Evolutionary conservation across 2,113 vertebrate species (phyloP).

Genomic region (Tenebrosternarchus preto): DNA sequence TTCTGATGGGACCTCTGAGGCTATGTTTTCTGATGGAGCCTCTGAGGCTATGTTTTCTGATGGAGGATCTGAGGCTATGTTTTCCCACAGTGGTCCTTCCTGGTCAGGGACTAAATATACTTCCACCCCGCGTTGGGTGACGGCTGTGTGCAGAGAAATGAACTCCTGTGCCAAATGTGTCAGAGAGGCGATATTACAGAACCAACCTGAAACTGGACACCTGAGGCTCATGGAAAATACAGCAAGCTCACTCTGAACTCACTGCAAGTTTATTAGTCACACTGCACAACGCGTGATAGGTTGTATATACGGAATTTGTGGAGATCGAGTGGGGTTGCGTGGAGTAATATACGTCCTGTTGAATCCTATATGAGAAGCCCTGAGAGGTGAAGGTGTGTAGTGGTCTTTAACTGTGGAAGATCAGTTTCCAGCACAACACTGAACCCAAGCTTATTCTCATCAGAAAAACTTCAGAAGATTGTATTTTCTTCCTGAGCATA

Average conservation of each 20-base stretch:
- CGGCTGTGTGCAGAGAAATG: neutral
- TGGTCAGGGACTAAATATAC: conserved; percentile 53
- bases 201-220: conserved; percentile 3
- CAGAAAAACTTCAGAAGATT: too few species aligned
- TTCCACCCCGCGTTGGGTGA: neutral
- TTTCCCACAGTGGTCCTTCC: conserved; percentile 55
- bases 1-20: conserved; percentile 13
- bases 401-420: too few species aligned
- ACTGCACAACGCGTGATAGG: neutral
- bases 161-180: conserved; percentile 60
- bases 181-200: conserved; percentile 38
- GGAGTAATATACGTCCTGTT: too few species aligned
- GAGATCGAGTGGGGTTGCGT: too few species aligned
- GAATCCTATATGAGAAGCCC: too few species aligned
- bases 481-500: too few species aligned
- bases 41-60: too few species aligned
- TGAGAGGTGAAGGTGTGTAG: too few species aligned
- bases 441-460: too few species aligned
- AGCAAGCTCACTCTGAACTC: conserved; percentile 1
- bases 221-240: neutral
- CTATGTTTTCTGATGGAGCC: conserved; percentile 25
- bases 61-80: conserved; percentile 17
- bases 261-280: neutral
- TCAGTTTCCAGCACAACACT: too few species aligned
- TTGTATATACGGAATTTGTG: too few species aligned